Conservation (phyloP, 2,888 invertebrate species). For the Perdita meconis region DNA sequence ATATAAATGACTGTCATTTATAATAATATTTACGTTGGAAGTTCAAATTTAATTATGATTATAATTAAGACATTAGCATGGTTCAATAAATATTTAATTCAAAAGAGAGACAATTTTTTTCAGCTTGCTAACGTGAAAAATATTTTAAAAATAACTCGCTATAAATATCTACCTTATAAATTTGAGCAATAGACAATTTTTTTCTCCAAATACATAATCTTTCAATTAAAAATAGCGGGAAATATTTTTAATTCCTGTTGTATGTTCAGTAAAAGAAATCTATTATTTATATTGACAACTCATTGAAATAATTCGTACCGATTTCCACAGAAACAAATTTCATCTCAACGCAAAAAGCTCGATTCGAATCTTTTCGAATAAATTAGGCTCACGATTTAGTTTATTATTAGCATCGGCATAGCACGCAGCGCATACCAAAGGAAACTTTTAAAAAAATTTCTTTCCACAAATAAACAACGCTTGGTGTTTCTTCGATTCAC, state of each 20-base stretch:
- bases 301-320: not conserved
- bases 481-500: not conserved
- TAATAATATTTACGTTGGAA: too few relatives aligned
- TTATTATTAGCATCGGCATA: slow-evolving; percentile 22
- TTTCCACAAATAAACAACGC: not conserved
- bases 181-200: too few relatives aligned
- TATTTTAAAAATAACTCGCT: too few relatives aligned
- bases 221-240: too few relatives aligned
- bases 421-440: not conserved
- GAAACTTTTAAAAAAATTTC: not conserved
- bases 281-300: not conserved
- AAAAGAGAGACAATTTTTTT: too few relatives aligned
- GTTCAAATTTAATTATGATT: too few relatives aligned
- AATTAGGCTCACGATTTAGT: slow-evolving; percentile 10
- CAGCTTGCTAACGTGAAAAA: too few relatives aligned
- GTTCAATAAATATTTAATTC: too few relatives aligned
- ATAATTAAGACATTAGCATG: too few relatives aligned
- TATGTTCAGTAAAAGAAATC: slow-evolving; percentile 16
- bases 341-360: not conserved
- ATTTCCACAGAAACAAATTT: not conserved
- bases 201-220: too few relatives aligned
- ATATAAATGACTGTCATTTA: not conserved
- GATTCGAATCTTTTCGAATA: not conserved
- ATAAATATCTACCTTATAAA: too few relatives aligned
- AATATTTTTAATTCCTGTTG: too few relatives aligned